Evolutionary conservation across 2,113 vertebrate species (phyloP).

Genomic region (Haemorhous mexicanus): DNA sequence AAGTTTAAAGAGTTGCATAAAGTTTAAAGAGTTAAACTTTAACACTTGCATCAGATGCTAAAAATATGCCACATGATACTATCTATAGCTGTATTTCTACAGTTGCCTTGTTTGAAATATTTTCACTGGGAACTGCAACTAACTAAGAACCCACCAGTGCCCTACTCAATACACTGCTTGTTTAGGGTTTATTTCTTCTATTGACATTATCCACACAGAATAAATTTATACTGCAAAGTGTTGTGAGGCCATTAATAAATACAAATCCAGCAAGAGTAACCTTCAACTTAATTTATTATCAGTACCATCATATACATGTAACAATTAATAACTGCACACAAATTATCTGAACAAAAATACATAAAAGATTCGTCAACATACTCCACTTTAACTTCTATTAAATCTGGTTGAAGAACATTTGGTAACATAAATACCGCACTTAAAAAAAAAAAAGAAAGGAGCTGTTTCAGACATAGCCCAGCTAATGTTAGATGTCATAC

Average conservation of each 20-base stretch:
- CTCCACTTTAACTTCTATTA: not conserved
- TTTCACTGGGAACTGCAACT: slow-evolving; percentile 51
- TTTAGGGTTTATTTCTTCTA: not conserved
- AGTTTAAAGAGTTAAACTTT: slow-evolving; percentile 16
- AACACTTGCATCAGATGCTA: slow-evolving; percentile 65
- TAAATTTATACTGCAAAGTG: not conserved
- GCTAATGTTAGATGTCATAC: not conserved
- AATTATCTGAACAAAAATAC: not conserved
- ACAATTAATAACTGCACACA: not conserved
- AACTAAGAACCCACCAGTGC: not conserved
- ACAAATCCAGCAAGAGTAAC: not conserved
- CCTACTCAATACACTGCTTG: not conserved
- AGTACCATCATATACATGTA: not conserved
- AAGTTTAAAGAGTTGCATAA: not conserved
- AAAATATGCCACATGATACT: slow-evolving; percentile 71
- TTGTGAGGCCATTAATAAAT: not conserved
- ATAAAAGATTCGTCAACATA: not conserved
- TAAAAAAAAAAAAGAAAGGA: not conserved
- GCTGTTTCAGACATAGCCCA: not conserved
- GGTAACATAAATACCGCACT: not conserved
- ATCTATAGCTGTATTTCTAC: slow-evolving; percentile 61
- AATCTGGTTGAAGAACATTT: not conserved
- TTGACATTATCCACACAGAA: not conserved
- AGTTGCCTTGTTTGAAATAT: slow-evolving; percentile 56
- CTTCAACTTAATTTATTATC: not conserved